Conservation (phyloP, 2,888 invertebrate species). For the Leptopterna dolabrata region DNA sequence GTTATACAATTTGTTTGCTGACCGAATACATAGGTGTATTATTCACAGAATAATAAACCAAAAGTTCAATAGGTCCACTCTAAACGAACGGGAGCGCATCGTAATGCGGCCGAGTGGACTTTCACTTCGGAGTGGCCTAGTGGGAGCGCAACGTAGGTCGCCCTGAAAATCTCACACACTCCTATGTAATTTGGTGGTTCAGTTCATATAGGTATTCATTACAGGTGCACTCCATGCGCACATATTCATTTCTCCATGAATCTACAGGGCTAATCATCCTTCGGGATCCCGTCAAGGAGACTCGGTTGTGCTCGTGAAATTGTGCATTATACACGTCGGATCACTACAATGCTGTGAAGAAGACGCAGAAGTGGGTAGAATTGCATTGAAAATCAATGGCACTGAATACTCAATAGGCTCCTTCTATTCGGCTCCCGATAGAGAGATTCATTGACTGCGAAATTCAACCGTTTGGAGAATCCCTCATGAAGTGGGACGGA, state of each 20-base stretch:
- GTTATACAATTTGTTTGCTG: no score
- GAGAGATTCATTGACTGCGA: background rate
- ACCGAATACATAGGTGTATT: no score
- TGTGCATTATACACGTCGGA: background rate
- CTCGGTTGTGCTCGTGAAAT: background rate
- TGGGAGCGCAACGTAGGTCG: no score
- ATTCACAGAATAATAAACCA: no score
- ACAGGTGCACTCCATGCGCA: no score
- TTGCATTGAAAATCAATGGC: background rate
- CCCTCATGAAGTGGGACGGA: background rate
- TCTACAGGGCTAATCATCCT: background rate
- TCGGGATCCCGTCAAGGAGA: background rate
- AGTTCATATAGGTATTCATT: no score
- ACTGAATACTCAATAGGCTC: background rate
- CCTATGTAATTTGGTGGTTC: no score
- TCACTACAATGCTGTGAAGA: background rate
- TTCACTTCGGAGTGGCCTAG: no score
- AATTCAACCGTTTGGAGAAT: background rate
- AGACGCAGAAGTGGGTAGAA: background rate
- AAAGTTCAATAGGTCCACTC: no score
- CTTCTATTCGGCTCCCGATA: constrained; percentile 31
- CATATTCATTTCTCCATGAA: constrained; percentile 1
- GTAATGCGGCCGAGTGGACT: no score
- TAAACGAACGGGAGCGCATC: no score
- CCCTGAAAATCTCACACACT: no score